Evolutionary conservation across 2,797 vertebrate species (phyloP), one percentile per base, ranked within the genome.

Genomic region (Euthynnus affinis): DNA sequence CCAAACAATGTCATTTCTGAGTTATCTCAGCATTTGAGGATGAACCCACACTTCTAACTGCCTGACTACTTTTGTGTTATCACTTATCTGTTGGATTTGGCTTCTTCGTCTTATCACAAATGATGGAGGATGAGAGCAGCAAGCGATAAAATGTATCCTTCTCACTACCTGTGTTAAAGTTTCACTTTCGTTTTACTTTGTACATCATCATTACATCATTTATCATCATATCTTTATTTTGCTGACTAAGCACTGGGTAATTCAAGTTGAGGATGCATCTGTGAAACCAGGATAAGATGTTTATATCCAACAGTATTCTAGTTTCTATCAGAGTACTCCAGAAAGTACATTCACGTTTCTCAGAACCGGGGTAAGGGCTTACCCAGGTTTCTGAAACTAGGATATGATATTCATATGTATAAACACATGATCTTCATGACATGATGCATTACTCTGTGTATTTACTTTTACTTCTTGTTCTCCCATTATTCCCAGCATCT

Each of bases 91-190:
- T 18, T 64, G 44, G 10, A 58, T 60, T 22, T 64, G 68, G 59
- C 32, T 64, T 37, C n/a, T 37, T 58, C 4, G 49, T 72, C 9
- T 57, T 49, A 67, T 71, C 3, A n/a, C 22, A 27, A 58, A 60
- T 48, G 61, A 67, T 59, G 56, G 57, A 63, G 48, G 14, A 67
- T 59, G 18, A 76, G 13, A 63, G 57, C 48, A 68, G 51, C 29
- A 40, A 27, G n/a, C 0, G 18, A 59, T 74, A 15, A 62, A 55
- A 76, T 34, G 15, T 40, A 22, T 70, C 10, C 12, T 34, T 37
- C 32, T 40, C 61, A 63, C 46, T 44, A 25, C 42, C 2, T 2
- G 15, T 49, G 25, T 67, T 60, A 61, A 9, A 37, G 17, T 34
- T 63, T 57, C 48, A 44, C 17, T 73, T 65, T 69, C 23, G n/a